A percentile compares a stretch with the other conserved stretches of the same genome.
These are phyloP conservation scores for Homarus americanus DNA, from an alignment of 1,140 invertebrate genomes.

Conservation along the genomic window DNA sequence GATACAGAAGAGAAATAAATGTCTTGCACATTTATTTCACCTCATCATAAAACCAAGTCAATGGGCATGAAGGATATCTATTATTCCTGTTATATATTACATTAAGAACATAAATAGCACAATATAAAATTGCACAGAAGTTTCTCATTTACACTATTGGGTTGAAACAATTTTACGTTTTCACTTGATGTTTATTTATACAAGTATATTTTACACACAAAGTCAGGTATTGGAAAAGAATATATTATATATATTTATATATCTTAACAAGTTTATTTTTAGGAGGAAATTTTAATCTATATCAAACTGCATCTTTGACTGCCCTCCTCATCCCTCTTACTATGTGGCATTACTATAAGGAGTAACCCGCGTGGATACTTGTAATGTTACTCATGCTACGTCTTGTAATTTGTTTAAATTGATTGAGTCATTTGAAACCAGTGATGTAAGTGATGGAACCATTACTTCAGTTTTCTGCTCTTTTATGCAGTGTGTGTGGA, in stretches of 20 bases:
- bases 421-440: neutral
- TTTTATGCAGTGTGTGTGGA: neutral
- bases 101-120: slow-evolving; percentile 41
- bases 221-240: neutral
- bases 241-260: slow-evolving; percentile 49
- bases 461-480: too few species aligned
- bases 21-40: slow-evolving; percentile 12
- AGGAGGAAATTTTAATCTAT: neutral
- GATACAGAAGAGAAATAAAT: slow-evolving; percentile 30
- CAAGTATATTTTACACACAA: slow-evolving; percentile 38
- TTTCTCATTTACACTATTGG: neutral
- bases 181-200: slow-evolving; percentile 19
- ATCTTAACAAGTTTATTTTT: neutral
- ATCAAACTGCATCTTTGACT: neutral
- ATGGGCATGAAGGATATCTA: neutral
- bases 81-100: slow-evolving; percentile 14
- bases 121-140: slow-evolving; percentile 55
- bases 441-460: neutral
- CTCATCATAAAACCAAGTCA: slow-evolving; percentile 16
- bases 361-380: neutral
- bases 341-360: neutral
- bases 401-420: neutral
- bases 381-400: neutral
- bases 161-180: neutral
- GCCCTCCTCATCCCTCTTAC: neutral